These are phyloP conservation scores for Drosophila cyrtoloma DNA, from an alignment of 2,888 invertebrate species.

Conservation along the genomic window DNA sequence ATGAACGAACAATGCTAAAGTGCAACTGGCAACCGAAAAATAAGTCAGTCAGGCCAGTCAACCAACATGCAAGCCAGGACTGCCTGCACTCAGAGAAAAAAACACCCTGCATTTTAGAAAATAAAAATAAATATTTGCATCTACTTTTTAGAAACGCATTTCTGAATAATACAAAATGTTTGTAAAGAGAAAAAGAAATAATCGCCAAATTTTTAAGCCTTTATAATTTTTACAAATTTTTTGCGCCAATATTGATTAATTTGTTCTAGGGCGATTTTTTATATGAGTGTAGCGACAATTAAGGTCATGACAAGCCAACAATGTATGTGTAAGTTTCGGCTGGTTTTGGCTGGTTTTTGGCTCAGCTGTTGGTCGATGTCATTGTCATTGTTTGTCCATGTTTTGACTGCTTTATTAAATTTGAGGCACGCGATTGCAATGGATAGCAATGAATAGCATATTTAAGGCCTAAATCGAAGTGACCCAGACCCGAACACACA, in stretches of 20 bases:
- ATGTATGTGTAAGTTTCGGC: background rate
- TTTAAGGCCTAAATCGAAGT: conserved; percentile 34
- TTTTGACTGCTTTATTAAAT: conserved; percentile 77
- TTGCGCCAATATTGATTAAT: background rate
- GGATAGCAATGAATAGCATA: conserved; percentile 6
- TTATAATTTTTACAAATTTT: background rate
- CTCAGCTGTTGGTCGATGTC: conserved; percentile 46
- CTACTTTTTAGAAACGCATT: background rate
- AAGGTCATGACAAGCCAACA: conserved; percentile 58
- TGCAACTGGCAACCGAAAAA: conserved; percentile 49
- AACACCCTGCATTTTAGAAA: background rate
- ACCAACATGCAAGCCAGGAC: conserved; percentile 71
- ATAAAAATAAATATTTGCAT: background rate
- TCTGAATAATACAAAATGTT: background rate
- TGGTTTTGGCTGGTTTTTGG: conserved; percentile 19
- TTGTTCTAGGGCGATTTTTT: background rate
- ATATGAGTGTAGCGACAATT: conserved; percentile 64
- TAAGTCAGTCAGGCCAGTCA: conserved; percentile 46
- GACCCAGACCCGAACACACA: conserved; percentile 41
- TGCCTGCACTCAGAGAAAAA: conserved; percentile 11
- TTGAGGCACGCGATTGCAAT: conserved; percentile 65
- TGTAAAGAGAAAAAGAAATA: background rate
- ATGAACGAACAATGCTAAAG: conserved; percentile 54
- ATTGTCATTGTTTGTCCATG: conserved; percentile 64
- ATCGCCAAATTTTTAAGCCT: background rate